Percentiles rank a stretch among this genome's conserved stretches.
These are phyloP conservation scores for Agriotes lineatus DNA, from an alignment of 2,888 invertebrate species.

Conservation along the genomic window DNA sequence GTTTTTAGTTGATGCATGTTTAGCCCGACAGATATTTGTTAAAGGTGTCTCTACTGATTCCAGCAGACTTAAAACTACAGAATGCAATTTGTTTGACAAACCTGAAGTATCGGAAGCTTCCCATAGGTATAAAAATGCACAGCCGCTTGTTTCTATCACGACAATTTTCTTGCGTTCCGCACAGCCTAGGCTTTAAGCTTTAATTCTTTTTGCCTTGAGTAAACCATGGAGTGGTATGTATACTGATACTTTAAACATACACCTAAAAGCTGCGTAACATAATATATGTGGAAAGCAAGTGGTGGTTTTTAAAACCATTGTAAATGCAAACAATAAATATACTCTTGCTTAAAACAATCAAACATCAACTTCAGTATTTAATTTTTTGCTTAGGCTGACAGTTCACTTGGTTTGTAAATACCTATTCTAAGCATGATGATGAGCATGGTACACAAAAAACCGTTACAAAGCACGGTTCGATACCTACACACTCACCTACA, in stretches of 20 bases:
- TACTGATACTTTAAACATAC: background rate
- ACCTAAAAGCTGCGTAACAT: too few relatives aligned
- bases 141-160: slow-evolving; percentile 13
- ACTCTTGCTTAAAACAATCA: background rate
- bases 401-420: slow-evolving; percentile 33
- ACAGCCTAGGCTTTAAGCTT: background rate
- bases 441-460: slow-evolving; percentile 50
- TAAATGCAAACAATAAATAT: background rate
- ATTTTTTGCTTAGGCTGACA: slow-evolving; percentile 38
- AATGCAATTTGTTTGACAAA: background rate
- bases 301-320: background rate
- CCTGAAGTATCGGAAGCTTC: background rate
- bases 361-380: slow-evolving; percentile 5
- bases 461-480: slow-evolving; percentile 58
- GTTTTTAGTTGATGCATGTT: background rate
- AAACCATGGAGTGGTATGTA: slow-evolving; percentile 7
- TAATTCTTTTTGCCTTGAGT: slow-evolving; percentile 16
- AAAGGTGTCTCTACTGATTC: background rate
- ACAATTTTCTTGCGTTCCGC: background rate
- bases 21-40: background rate
- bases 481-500: slow-evolving; percentile 47
- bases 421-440: slow-evolving; percentile 34
- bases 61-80: too few relatives aligned
- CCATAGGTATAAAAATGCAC: background rate
- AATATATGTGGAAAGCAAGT: too few relatives aligned